Evolutionary conservation across 2,888 invertebrate genomes (phyloP).

Genomic region (Charanyca ferruginea): DNA sequence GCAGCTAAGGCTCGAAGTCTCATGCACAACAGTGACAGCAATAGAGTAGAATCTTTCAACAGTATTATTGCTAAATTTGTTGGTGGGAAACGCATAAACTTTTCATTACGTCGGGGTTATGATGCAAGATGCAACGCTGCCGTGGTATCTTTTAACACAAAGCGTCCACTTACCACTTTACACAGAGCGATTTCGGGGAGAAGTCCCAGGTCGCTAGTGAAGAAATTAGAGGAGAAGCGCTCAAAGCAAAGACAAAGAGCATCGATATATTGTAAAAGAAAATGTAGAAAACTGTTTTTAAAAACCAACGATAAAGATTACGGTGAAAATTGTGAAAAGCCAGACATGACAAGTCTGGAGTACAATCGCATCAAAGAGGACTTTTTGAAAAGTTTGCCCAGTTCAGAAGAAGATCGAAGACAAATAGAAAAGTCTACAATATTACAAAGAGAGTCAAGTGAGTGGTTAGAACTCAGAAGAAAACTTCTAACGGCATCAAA

Average conservation of each 20-base stretch:
- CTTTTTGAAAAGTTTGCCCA: not conserved
- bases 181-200: not conserved
- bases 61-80: slow-evolving; percentile 43
- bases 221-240: not conserved
- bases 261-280: too few relatives aligned
- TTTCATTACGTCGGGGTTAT: not conserved
- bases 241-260: not conserved
- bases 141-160: not conserved
- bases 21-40: slow-evolving; percentile 36
- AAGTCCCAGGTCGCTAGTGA: not conserved
- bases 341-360: too few relatives aligned
- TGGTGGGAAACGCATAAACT: slow-evolving; percentile 28
- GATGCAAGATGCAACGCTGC: not conserved
- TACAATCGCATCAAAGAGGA: not conserved
- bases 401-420: not conserved
- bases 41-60: slow-evolving; percentile 34
- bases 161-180: not conserved
- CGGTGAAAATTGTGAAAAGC: too few relatives aligned
- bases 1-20: slow-evolving; percentile 43
- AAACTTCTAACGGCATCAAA: too few relatives aligned
- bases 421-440: too few relatives aligned
- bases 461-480: too few relatives aligned
- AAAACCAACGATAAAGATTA: too few relatives aligned
- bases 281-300: too few relatives aligned
- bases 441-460: too few relatives aligned